Base-by-base conservation (phyloP, 2,888 invertebrate genomes). In the Euzetes globulus region DNA sequence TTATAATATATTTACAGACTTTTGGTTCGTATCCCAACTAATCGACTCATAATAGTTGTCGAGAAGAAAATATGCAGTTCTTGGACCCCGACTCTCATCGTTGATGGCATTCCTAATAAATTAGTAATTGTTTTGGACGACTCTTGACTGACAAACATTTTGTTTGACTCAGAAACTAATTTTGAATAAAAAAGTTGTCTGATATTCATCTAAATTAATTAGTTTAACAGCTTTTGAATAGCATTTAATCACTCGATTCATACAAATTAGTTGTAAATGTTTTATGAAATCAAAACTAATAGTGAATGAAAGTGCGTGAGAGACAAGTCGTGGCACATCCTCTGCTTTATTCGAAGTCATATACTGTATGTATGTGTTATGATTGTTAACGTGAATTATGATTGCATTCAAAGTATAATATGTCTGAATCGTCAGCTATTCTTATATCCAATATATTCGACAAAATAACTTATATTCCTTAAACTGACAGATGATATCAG, bases 321-420 rank as follows among this genome's bases (percentile, higher is more conserved):
- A 60, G 60, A 27, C n/a, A 7, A 52, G 52, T 19, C 52, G 19
- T 47, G 7, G 19, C 52, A 52, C 19, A 52, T 7, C 19, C 6
- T 33, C 13, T 27, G 27, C 60, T 25, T 13, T 58, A 58, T 58
- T n/a, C 27, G 22, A 11, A 52, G 47, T 22, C 58, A 22, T 22
- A 58, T 22, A 4, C 17, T 22, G 27, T 33, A 33, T 33, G 4
- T 33, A 4, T 33, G 5, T 60, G 27, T n/a, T 22, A 19, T 60
- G 11, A 15, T 22, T 60, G 60, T 33, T 60, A 60, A 60, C 60
- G n/a, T 60, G 60, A 60, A 60, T 60, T 60, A 60, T 60, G 60
- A 60, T 52, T 52, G 52, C 52, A 52, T 52, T 52, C 60, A 60
- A 29, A 22, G 9, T 27, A 60, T 27, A 25, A n/a, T 11, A 22